Conservation (phyloP, 2,113 vertebrate genomes). For the Erpornis zantholeuca region DNA sequence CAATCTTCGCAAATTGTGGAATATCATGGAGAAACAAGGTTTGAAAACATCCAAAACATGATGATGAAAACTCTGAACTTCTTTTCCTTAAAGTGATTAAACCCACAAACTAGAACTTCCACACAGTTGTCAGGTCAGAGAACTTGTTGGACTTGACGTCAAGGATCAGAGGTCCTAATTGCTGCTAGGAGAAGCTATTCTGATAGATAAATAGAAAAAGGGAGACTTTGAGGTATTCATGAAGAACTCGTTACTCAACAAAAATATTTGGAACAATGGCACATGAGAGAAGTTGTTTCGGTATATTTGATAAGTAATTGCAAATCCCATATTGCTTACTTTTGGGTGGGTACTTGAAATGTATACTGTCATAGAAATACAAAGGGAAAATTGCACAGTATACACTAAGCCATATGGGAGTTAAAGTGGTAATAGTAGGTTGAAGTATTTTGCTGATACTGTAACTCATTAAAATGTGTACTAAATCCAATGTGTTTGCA, state of each 20-base stretch:
- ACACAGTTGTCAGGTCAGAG: not conserved
- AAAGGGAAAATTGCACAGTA: conserved; percentile 48
- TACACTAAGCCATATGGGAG: conserved; percentile 17
- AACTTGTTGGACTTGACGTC: conserved; percentile 7
- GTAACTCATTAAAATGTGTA: conserved; percentile 31
- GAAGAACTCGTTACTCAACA: conserved; percentile 43
- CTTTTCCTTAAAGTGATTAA: not conserved
- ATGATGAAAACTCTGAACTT: conserved; percentile 28
- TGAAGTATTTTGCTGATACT: conserved; percentile 32
- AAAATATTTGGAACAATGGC: conserved; percentile 51
- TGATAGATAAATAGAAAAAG: conserved; percentile 44
- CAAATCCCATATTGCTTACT: conserved; percentile 30
- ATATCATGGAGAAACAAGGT: conserved; percentile 99
- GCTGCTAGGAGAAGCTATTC: conserved; percentile 56
- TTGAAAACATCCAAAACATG: conserved; percentile 88
- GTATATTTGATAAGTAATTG: conserved; percentile 49
- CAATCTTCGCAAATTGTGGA: conserved; percentile 97
- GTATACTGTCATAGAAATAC: conserved; percentile 40
- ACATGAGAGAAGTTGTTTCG: conserved; percentile 67
- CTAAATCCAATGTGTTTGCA: conserved; percentile 41
- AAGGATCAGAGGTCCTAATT: conserved; percentile 19
- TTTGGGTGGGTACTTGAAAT: conserved; percentile 36
- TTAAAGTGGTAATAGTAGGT: conserved; percentile 20
- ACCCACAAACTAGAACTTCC: conserved; percentile 24
- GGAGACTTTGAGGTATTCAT: conserved; percentile 33